Conservation (phyloP, 2,888 invertebrate genomes). For the Palloptera scutellata region DNA sequence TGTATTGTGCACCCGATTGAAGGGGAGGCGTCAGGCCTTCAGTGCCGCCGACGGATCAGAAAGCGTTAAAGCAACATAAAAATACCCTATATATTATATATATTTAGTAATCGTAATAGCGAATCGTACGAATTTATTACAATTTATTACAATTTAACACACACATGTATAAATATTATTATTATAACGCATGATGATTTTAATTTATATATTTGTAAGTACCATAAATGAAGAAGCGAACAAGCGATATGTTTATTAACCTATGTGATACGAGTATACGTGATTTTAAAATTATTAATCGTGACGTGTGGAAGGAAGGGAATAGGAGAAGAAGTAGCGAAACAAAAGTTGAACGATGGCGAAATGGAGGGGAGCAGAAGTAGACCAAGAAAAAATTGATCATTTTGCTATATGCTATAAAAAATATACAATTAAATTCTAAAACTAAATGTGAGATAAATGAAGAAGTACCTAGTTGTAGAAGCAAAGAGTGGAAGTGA, state of each 20-base stretch:
- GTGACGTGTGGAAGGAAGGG: neutral
- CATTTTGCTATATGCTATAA: too few species aligned
- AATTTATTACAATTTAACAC: slow-evolving; percentile 7
- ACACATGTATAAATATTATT: slow-evolving; percentile 2
- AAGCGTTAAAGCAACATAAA: neutral
- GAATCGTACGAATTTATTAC: slow-evolving; percentile 24
- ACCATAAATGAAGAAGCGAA: slow-evolving; percentile 12
- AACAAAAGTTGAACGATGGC: neutral
- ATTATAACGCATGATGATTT: neutral
- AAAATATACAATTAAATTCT: too few species aligned
- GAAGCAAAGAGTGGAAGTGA: too few species aligned
- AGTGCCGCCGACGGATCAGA: neutral
- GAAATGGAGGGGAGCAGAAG: too few species aligned
- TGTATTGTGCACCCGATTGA: slow-evolving; percentile 51
- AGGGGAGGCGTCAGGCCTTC: neutral
- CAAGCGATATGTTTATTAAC: slow-evolving; percentile 6
- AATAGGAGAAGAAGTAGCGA: neutral
- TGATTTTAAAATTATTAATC: slow-evolving; percentile 1
- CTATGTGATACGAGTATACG: slow-evolving; percentile 23
- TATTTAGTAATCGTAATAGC: slow-evolving; percentile 14
- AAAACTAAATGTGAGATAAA: too few species aligned
- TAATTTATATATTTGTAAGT: neutral
- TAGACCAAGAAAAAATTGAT: too few species aligned
- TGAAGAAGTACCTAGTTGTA: too few species aligned
- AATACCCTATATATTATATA: neutral